These are phyloP conservation scores for Cygnus olor DNA, from an alignment of 2,797 vertebrate genomes.

Conservation along the genomic window DNA sequence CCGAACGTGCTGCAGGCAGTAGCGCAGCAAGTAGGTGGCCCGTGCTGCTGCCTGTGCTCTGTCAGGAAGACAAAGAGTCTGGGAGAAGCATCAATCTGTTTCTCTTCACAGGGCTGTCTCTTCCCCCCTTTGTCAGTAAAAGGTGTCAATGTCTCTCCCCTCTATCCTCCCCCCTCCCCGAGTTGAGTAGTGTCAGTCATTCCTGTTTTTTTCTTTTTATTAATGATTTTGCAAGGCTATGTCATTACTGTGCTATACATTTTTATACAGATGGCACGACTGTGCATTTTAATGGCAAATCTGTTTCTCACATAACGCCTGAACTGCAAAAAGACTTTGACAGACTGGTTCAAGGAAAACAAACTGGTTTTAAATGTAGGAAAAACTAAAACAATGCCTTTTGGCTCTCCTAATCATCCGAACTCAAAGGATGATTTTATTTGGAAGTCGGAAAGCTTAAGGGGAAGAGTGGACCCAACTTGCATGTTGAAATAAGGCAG, in stretches of 20 bases:
- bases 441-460: slow-evolving; percentile 71
- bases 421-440: slow-evolving; percentile 80
- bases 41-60: slow-evolving; percentile 72
- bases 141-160: slow-evolving; percentile 77
- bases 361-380: slow-evolving; percentile 86
- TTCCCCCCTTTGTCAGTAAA: slow-evolving; percentile 77
- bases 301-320: slow-evolving; percentile 87
- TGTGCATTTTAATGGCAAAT: slow-evolving; percentile 89
- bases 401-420: slow-evolving; percentile 81
- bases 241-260: slow-evolving; percentile 85
- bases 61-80: slow-evolving; percentile 78
- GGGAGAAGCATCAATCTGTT: slow-evolving; percentile 81
- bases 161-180: slow-evolving; percentile 74
- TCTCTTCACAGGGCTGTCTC: slow-evolving; percentile 81
- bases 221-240: slow-evolving; percentile 85
- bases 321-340: slow-evolving; percentile 88
- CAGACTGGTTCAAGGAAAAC: slow-evolving; percentile 87
- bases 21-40: slow-evolving; percentile 70
- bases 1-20: slow-evolving; percentile 60
- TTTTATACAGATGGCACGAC: slow-evolving; percentile 86
- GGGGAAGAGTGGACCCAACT: slow-evolving; percentile 64
- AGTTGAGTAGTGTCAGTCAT: slow-evolving; percentile 83
- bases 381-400: slow-evolving; percentile 88
- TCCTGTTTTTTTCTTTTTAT: slow-evolving; percentile 82
- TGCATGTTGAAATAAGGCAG: slow-evolving; percentile 36